These are phyloP conservation scores for Poeciliopsis infans DNA, from an alignment of 2,797 vertebrate species.

Conservation along the genomic window DNA sequence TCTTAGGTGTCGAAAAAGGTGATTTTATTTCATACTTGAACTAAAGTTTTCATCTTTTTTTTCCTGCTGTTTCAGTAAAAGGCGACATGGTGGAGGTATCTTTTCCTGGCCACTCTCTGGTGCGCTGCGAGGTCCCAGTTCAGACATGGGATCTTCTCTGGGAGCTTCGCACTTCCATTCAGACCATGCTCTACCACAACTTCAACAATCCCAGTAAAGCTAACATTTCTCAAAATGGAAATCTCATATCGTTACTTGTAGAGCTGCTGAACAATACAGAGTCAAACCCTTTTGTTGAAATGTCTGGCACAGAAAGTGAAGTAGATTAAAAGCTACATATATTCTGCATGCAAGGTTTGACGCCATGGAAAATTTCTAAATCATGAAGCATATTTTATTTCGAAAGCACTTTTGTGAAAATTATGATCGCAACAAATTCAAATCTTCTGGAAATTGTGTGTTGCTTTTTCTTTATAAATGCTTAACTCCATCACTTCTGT, in stretches of 20 bases:
- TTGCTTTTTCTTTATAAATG: conserved; percentile 21
- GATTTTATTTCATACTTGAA: background rate
- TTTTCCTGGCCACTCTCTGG: conserved; percentile 83
- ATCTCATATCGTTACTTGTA: conserved; percentile 87
- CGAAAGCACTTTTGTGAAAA: background rate
- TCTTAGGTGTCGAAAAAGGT: background rate
- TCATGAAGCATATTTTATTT: background rate
- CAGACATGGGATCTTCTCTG: conserved; percentile 88
- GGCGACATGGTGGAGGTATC: conserved; percentile 86
- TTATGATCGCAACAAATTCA: background rate
- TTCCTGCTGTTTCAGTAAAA: conserved; percentile 60
- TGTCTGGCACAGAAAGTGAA: conserved; percentile 50
- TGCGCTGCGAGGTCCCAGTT: conserved; percentile 84
- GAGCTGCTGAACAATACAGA: conserved; percentile 85
- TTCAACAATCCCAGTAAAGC: conserved; percentile 76
- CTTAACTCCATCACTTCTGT: background rate
- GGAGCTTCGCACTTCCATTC: conserved; percentile 88
- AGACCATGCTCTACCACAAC: conserved; percentile 89
- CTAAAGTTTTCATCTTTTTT: background rate
- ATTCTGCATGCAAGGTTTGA: background rate
- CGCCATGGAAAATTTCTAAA: too few relatives aligned
- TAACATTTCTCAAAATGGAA: conserved; percentile 77
- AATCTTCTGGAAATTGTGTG: background rate
- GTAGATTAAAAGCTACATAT: conserved; percentile 61
- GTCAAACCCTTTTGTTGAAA: conserved; percentile 31